These are phyloP conservation scores for Anguilla marmorata DNA, from an alignment of 2,797 vertebrate species.

Conservation along the genomic window DNA sequence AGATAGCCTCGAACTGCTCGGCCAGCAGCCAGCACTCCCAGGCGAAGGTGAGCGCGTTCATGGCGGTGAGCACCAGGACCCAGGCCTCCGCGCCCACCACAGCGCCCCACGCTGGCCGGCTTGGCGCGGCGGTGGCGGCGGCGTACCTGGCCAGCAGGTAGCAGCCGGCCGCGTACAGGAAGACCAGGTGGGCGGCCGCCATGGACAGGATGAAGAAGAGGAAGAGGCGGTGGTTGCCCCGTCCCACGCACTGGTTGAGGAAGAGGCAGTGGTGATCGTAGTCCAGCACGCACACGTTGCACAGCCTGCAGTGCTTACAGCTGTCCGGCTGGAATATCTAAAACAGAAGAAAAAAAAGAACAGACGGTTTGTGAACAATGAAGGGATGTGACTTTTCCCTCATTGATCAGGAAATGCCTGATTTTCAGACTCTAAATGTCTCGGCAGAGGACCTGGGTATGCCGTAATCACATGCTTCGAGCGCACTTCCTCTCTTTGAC, in stretches of 20 bases:
- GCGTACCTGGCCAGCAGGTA: constrained; percentile 60
- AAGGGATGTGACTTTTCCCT: too few species aligned
- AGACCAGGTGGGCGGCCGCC: constrained; percentile 68
- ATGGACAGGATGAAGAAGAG: constrained; percentile 73
- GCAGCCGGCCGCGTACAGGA: constrained; percentile 58
- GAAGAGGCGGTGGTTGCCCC: constrained; percentile 74
- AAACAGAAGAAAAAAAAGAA: not conserved
- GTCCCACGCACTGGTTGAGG: constrained; percentile 75
- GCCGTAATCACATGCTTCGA: too few species aligned
- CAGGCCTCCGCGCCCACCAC: constrained; percentile 68
- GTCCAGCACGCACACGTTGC: constrained; percentile 73
- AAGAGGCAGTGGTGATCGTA: constrained; percentile 84
- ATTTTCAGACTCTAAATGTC: too few species aligned
- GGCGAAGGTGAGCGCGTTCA: constrained; percentile 69
- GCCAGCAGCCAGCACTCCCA: constrained; percentile 76
- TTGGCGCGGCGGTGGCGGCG: not conserved
- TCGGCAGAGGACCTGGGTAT: too few species aligned
- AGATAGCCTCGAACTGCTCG: constrained; percentile 72
- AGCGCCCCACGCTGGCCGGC: constrained; percentile 48
- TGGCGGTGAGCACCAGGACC: constrained; percentile 66
- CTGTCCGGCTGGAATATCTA: constrained; percentile 73
- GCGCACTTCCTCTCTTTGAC: too few species aligned
- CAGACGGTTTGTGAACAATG: not conserved
- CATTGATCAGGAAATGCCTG: too few species aligned
- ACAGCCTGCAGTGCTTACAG: constrained; percentile 80